Conservation (phyloP, 2,113 vertebrate species). For the Cervus canadensis region DNA sequence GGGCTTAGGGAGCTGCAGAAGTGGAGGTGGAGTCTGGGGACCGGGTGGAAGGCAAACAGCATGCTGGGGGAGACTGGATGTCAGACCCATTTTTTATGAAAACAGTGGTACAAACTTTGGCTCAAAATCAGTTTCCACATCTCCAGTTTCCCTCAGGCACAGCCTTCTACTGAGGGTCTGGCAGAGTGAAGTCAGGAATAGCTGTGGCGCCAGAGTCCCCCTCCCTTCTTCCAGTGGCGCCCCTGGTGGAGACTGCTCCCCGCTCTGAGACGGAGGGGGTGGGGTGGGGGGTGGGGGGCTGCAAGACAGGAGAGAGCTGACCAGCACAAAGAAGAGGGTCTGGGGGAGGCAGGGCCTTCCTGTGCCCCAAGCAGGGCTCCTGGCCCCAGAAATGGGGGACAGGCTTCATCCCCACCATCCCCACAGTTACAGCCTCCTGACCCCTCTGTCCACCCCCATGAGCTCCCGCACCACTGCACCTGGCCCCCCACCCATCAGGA, state of each 20-base stretch:
- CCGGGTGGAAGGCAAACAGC: neutral
- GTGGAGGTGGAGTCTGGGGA: neutral
- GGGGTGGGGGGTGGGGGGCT: fast-evolving
- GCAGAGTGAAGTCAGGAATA: neutral
- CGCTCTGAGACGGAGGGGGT: neutral
- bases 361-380: neutral
- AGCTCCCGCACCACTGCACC: neutral
- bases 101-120: neutral
- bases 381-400: neutral
- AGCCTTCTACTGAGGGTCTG: neutral
- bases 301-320: neutral
- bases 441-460: neutral
- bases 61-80: neutral
- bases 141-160: neutral
- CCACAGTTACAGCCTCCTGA: neutral
- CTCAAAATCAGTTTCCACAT: neutral
- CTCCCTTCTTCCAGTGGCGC: neutral
- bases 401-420: neutral
- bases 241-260: neutral
- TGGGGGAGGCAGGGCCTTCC: neutral
- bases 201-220: neutral
- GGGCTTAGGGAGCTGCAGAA: neutral
- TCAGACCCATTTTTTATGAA: neutral
- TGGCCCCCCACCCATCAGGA: neutral
- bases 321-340: neutral